A percentile compares a stretch with the other conserved stretches of the same genome.
These are phyloP conservation scores for Planiliza haematocheilus DNA, from an alignment of 2,113 vertebrate genomes.

Conservation along the genomic window DNA sequence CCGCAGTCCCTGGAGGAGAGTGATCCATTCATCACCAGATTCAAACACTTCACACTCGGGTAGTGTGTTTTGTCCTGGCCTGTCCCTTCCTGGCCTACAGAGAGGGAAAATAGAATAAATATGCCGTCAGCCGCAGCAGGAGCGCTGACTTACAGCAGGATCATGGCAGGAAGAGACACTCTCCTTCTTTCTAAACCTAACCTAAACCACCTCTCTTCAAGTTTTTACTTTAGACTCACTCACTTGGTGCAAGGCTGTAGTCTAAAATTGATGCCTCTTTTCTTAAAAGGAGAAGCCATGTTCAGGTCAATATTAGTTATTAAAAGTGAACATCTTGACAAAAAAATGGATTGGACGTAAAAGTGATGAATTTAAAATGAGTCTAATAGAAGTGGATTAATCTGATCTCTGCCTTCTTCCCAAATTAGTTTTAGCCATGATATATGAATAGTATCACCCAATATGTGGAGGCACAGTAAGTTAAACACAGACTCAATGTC, in stretches of 20 bases:
- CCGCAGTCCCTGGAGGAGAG: constrained; percentile 21
- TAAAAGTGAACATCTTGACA: background rate
- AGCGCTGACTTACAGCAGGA: constrained; percentile 56
- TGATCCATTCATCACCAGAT: constrained; percentile 58
- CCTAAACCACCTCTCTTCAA: constrained; percentile 4
- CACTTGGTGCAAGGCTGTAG: background rate
- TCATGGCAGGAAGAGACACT: constrained; percentile 45
- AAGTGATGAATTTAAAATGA: too few species aligned
- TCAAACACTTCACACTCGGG: constrained; percentile 67
- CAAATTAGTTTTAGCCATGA: too few species aligned
- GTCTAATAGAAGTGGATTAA: too few species aligned
- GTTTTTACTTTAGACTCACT: constrained; percentile 2
- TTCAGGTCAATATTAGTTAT: background rate
- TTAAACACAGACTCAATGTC: too few species aligned
- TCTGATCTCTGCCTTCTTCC: too few species aligned
- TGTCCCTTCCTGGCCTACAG: constrained; percentile 33
- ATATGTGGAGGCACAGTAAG: too few species aligned
- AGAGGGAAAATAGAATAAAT: constrained; percentile 66
- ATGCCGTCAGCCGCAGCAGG: constrained; percentile 37
- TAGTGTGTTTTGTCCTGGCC: constrained; percentile 48
- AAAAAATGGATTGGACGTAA: too few species aligned
- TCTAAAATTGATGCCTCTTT: background rate
- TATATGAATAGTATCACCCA: too few species aligned
- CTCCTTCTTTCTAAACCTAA: constrained; percentile 6
- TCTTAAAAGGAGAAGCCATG: background rate